These are phyloP conservation scores for Motacilla tschutschensis DNA, from an alignment of 2,113 vertebrate genomes.

Conservation along the genomic window DNA sequence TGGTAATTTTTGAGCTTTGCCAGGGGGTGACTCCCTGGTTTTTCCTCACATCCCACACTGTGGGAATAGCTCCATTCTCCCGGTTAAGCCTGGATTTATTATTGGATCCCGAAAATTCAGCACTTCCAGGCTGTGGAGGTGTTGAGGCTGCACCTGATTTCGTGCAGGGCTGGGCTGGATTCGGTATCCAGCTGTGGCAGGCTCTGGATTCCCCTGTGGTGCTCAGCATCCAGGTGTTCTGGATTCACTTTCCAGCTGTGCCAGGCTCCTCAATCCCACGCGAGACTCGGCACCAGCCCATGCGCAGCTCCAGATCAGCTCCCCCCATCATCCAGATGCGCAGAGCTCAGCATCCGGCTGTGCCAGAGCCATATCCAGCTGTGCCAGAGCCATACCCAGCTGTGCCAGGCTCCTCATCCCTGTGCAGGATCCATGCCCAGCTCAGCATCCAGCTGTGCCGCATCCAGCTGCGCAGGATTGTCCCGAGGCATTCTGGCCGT, in stretches of 20 bases:
- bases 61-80: accelerated
- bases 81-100: accelerated
- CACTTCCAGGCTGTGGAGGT: accelerated
- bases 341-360: neutral
- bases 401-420: too few species aligned
- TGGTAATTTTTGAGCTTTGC: neutral
- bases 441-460: neutral
- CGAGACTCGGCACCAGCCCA: accelerated
- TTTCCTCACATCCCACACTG: accelerated
- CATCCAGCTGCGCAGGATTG: neutral
- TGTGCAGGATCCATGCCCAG: neutral
- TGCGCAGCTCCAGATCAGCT: accelerated
- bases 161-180: neutral
- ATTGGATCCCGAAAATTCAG: neutral
- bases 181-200: neutral
- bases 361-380: too few species aligned
- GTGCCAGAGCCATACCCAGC: neutral
- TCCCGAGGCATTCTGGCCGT: accelerated
- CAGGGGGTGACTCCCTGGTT: neutral
- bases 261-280: neutral
- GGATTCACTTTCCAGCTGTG: neutral
- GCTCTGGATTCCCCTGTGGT: neutral
- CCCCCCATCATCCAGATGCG: neutral
- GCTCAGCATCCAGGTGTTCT: neutral
- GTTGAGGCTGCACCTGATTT: neutral